A percentile compares a stretch with the other conserved stretches of the same genome.
Conservation (phyloP, 2,113 vertebrate genomes). For the Regulus satrapa region DNA sequence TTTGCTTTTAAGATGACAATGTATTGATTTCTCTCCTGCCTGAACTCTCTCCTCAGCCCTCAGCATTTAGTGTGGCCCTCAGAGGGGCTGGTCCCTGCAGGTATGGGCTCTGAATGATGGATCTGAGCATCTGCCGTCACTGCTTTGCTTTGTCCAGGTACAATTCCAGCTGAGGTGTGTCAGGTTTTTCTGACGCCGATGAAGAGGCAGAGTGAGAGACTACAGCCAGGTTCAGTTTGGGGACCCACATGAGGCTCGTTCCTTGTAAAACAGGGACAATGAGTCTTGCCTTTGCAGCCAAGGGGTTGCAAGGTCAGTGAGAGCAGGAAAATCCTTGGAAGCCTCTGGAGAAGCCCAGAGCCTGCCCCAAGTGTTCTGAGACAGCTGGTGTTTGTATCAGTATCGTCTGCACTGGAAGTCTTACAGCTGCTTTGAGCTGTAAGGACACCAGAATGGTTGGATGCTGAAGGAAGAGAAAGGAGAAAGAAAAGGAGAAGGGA, state of each 20-base stretch:
- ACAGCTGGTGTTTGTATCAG: not conserved
- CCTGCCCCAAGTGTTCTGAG: fast-evolving
- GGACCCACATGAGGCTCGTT: not conserved
- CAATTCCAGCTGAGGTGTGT: not conserved
- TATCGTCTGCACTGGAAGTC: not conserved
- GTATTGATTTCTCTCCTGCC: not conserved
- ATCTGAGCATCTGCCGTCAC: fast-evolving
- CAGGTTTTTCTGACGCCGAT: not conserved
- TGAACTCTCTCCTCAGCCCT: not conserved
- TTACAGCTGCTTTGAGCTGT: not conserved
- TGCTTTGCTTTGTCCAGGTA: not conserved
- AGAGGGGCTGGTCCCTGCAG: not conserved
- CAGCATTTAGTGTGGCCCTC: not conserved
- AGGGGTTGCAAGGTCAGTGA: not conserved
- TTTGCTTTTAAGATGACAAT: not conserved
- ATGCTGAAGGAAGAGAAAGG: not conserved
- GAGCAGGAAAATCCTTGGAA: not conserved
- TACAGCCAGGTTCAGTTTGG: not conserved
- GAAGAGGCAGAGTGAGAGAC: not conserved
- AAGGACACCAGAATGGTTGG: not conserved
- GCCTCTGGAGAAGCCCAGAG: not conserved
- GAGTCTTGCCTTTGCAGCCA: not conserved
- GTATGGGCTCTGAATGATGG: not conserved
- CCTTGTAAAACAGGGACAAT: not conserved
- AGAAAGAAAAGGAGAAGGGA: not conserved